A percentile compares a stretch with the other conserved stretches of the same genome.
These are phyloP conservation scores for Linepithema humile DNA, from an alignment of 1,140 invertebrate species.

Conservation along the genomic window DNA sequence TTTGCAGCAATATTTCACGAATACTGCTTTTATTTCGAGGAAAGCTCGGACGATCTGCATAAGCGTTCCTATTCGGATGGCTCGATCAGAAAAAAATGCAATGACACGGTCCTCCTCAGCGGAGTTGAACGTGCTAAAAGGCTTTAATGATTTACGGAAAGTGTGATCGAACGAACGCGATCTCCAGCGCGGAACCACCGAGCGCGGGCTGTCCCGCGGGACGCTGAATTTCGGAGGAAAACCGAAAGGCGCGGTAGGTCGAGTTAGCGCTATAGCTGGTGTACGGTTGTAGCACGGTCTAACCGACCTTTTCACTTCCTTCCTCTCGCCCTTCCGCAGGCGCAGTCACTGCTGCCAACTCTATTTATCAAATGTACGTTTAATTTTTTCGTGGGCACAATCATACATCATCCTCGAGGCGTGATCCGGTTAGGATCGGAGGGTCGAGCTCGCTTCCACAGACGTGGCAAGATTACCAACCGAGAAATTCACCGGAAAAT, in stretches of 20 bases:
- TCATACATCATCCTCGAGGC: slow-evolving; percentile 80
- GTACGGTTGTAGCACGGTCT: slow-evolving; percentile 51
- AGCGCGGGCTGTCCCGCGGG: slow-evolving; percentile 68
- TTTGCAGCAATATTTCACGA: too few relatives aligned
- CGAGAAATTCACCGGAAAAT: slow-evolving; percentile 76
- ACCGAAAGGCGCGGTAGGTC: slow-evolving; percentile 69
- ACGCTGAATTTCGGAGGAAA: slow-evolving; percentile 74
- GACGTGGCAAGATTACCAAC: slow-evolving; percentile 79
- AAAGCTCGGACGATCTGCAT: background rate
- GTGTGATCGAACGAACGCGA: slow-evolving; percentile 70
- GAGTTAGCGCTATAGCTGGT: slow-evolving; percentile 59
- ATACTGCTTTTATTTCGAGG: too few relatives aligned
- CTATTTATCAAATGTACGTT: slow-evolving; percentile 83
- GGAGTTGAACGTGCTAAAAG: slow-evolving; percentile 62
- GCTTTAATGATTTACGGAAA: slow-evolving; percentile 72
- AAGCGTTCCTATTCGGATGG: background rate
- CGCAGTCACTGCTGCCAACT: slow-evolving; percentile 77
- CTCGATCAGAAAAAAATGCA: slow-evolving; percentile 22
- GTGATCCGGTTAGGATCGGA: slow-evolving; percentile 75
- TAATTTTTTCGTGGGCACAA: slow-evolving; percentile 80
- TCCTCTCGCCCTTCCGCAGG: slow-evolving; percentile 38
- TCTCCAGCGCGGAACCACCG: slow-evolving; percentile 65
- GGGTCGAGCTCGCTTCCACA: slow-evolving; percentile 67
- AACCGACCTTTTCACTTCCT: slow-evolving; percentile 71
- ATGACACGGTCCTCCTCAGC: slow-evolving; percentile 44